These are phyloP conservation scores for Junco hyemalis DNA, from an alignment of 2,113 vertebrate species.

Conservation along the genomic window DNA sequence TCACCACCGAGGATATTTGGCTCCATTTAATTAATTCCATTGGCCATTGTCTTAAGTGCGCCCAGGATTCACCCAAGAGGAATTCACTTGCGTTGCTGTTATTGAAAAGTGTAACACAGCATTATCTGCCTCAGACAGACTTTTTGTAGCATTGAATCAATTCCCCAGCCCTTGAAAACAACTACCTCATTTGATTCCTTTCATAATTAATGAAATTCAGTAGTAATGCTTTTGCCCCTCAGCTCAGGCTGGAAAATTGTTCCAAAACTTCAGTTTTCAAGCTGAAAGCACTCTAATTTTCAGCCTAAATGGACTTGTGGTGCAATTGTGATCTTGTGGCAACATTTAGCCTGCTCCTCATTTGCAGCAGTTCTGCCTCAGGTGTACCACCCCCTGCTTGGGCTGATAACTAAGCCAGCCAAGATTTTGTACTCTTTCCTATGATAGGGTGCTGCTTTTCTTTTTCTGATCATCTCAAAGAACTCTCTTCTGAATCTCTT, in stretches of 20 bases:
- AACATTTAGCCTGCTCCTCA: background rate
- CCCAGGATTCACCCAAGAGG: constrained; percentile 61
- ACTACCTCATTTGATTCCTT: constrained; percentile 65
- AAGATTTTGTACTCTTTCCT: background rate
- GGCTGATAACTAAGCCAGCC: background rate
- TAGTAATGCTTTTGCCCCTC: constrained; percentile 43
- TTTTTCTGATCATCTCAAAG: background rate
- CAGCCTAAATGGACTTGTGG: constrained; percentile 23
- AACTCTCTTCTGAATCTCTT: background rate
- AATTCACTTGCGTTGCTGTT: constrained; percentile 29
- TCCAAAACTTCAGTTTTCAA: constrained; percentile 39
- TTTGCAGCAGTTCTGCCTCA: background rate
- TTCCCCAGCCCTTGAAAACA: constrained; percentile 65
- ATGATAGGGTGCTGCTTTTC: background rate
- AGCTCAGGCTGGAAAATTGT: constrained; percentile 27
- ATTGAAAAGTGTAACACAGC: constrained; percentile 65
- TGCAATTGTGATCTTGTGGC: background rate
- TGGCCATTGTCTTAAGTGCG: constrained; percentile 62
- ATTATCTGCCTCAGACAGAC: constrained; percentile 70
- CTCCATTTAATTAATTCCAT: constrained; percentile 64
- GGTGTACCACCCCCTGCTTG: background rate
- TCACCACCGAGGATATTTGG: constrained; percentile 49
- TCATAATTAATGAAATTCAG: constrained; percentile 69
- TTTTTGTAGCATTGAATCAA: constrained; percentile 63
- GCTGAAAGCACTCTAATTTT: constrained; percentile 42